Evolutionary conservation across 2,888 invertebrate genomes (phyloP), one percentile per base, ranked within the genome.

Genomic region (Mystacides longicornis): DNA sequence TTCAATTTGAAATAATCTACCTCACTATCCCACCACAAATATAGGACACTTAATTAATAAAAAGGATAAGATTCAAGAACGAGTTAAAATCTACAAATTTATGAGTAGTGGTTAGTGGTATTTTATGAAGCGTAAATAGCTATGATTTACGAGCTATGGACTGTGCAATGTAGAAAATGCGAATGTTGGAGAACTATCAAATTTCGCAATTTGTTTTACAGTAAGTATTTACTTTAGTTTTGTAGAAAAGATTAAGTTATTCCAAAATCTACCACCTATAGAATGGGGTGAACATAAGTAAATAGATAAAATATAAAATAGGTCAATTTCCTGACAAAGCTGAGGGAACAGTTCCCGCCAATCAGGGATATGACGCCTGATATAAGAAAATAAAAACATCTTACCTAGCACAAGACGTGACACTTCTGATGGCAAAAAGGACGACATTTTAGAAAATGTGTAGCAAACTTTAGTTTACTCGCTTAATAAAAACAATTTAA

Each of bases 391-490:
- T 42, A 27, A 49, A 52, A 54, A 52, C 33, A 54, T 27, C 54
- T 51, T 51, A 61, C 61, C 59, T 21, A 61, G 55, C 19, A 60
- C 61, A 20, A 61, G 53, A 27, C 59, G 33, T 14, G 59, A 58
- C n/a, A 58, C 51, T 47, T 61, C 61, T 4, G 58, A 58, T 11
- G 59, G 59, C 23, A 58, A 47, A 52, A 58, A 55, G 2, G 50
- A 37, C 18, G 45, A 57, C 60, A 60, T 60, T 55, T 55, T 58
- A 9, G 21, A 3, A 37, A 37, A 37, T 37, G 16, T 14, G 3
- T n/a, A 14, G 16, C 37, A 37, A n/a, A n/a, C n/a, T n/a, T n/a
- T n/a, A n/a, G n/a, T n/a, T n/a, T n/a, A n/a, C n/a, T n/a, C n/a
- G n/a, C n/a, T n/a, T n/a, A 37, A 7, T 14, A n/a, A 37, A 37